Conservation (phyloP, 2,888 invertebrate species). For the Timandra comae region DNA sequence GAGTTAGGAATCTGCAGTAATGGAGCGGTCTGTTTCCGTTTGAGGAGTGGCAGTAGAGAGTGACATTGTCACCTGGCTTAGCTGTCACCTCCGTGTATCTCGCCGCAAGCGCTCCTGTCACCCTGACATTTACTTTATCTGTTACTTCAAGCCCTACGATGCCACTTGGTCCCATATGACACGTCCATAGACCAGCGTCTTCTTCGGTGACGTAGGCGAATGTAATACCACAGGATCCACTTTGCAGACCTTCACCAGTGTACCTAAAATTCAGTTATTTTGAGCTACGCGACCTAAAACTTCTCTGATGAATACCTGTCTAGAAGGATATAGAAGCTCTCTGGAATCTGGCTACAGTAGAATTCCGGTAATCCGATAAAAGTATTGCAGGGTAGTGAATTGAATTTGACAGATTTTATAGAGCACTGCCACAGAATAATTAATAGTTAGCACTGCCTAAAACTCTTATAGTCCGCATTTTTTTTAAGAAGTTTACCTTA, state of each 20-base stretch:
- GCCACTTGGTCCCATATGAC: slow-evolving; percentile 62
- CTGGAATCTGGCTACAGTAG: too few relatives aligned
- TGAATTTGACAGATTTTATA: too few relatives aligned
- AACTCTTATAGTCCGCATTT: too few relatives aligned
- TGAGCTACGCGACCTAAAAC: too few relatives aligned
- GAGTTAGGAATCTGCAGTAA: slow-evolving; percentile 67
- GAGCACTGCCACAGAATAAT: too few relatives aligned
- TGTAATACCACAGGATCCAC: slow-evolving; percentile 65
- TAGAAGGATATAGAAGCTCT: too few relatives aligned
- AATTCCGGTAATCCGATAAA: too few relatives aligned
- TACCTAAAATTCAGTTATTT: too few relatives aligned
- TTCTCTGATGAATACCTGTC: too few relatives aligned
- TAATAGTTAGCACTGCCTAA: too few relatives aligned
- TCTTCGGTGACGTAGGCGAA: slow-evolving; percentile 39
- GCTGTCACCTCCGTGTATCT: slow-evolving; percentile 32
- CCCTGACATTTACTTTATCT: slow-evolving; percentile 46
- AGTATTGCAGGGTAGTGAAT: too few relatives aligned
- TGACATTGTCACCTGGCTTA: slow-evolving; percentile 31
- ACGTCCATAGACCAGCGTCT: slow-evolving; percentile 63
- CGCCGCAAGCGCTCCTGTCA: slow-evolving; percentile 63
- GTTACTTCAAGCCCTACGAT: slow-evolving; percentile 50
- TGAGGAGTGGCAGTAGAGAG: slow-evolving; percentile 59
- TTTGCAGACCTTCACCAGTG: slow-evolving; percentile 50
- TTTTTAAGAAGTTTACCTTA: too few relatives aligned
- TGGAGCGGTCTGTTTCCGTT: slow-evolving; percentile 54